Conservation (phyloP, 2,113 vertebrate species). For the Hepsetus odoe region DNA sequence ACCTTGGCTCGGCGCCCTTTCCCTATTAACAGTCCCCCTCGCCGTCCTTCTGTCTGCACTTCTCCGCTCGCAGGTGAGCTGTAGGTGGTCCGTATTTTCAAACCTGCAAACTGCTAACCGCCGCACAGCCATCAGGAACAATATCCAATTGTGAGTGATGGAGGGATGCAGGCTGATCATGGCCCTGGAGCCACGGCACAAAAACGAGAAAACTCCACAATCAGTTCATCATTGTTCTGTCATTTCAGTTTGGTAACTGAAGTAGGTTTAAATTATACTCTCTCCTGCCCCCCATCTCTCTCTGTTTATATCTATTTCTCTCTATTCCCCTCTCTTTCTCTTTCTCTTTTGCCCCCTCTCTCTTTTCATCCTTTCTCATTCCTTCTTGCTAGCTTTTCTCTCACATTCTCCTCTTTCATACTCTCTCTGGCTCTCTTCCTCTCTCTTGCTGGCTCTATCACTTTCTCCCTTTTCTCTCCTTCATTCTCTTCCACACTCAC, state of each 20-base stretch:
- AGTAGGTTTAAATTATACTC: constrained; percentile 18
- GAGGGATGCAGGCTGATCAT: neutral
- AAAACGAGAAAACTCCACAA: neutral
- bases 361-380: neutral
- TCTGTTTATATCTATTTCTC: neutral
- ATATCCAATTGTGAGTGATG: constrained; percentile 16
- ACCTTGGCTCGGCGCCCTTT: constrained; percentile 32
- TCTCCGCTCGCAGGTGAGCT: constrained; percentile 21
- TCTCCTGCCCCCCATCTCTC: neutral
- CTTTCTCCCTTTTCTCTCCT: too few species aligned
- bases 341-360: neutral
- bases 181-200: neutral
- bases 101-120: neutral
- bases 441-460: too few species aligned
- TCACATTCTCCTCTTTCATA: neutral
- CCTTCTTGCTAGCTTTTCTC: neutral
- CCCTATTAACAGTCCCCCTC: constrained; percentile 31
- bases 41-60: constrained; percentile 33
- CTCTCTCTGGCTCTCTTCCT: too few species aligned
- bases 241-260: neutral
- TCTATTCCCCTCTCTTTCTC: neutral
- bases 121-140: constrained; percentile 3
- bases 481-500: neutral
- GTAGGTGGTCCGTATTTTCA: constrained; percentile 33
- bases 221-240: constrained; percentile 23